Evolutionary conservation across 2,797 vertebrate species (phyloP), one percentile per base, ranked within the genome.

Genomic region (Leucoraja ocellata): DNA sequence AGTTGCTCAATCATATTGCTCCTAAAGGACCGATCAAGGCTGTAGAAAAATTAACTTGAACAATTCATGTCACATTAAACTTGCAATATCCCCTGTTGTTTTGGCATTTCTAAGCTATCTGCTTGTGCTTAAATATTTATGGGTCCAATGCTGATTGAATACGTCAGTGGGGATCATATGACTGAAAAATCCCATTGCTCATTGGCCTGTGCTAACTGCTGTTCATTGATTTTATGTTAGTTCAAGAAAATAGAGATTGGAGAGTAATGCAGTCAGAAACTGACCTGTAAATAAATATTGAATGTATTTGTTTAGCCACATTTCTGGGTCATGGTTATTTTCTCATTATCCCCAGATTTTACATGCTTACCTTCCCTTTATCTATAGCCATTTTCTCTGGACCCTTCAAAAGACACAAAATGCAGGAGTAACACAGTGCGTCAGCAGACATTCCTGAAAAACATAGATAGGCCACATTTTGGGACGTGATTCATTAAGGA

Each of bases 11-110:
- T 83, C 46, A 21, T 58, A 83, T 83, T 58, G 23, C 25, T 83
- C 80, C 46, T 54, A 58, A 23, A 58, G 80, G 80, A 58, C 80
- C 46, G 25, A 83, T 83, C 46, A 83, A 18, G 2, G 8, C 46
- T 23, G 46, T 83, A 54, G 18, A 58, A 58, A 25, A 83, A 83
- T 4, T 77, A 83, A 25, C 80, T 83, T 13, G 21, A 58, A 83
- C 80, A 83, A 83, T 58, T 83, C 9, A 58, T 83, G 80, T 83
- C 80, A 83, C 80, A 83, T 58, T 83, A 28, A 83, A 21, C 80
- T 83, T 58, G 8, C 80, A 58, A 28, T 25, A 54, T 21, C 80
- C 46, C 36, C 80, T 68, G 14, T 8, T 46, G 36, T 21, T 46
- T 81, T 36, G 18, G 18, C 16, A 46, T 81, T 46, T 81, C 79